phyloP scores from a whole-genome alignment of 2,113 vertebrate genomes.

The Oxygymnocypris stewartii region DNA sequence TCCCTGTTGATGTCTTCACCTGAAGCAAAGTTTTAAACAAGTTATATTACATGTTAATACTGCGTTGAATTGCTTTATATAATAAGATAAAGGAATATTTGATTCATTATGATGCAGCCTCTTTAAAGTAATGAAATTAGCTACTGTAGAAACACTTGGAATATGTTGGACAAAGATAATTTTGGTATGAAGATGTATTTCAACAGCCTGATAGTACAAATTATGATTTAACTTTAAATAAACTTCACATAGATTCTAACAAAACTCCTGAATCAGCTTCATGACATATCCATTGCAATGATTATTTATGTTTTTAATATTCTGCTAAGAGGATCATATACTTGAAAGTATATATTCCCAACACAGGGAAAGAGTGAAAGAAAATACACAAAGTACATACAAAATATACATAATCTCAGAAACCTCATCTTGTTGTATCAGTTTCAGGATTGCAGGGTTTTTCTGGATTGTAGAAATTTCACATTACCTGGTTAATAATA shows the following conservation, averaged over 20 bases:
- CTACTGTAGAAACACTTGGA: background rate
- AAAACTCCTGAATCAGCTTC: constrained; percentile 22
- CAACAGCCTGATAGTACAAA: background rate
- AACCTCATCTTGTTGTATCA: constrained; percentile 19
- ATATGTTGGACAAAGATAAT: background rate
- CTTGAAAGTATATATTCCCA: constrained; percentile 25
- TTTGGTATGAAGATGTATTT: background rate
- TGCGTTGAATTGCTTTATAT: background rate
- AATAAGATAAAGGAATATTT: background rate
- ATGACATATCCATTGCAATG: background rate
- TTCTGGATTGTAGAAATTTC: constrained; percentile 26
- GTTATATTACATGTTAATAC: background rate
- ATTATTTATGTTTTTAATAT: constrained; percentile 24
- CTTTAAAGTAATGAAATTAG: background rate
- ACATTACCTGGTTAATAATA: constrained; percentile 51
- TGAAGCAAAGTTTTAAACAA: background rate
- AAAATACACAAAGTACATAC: constrained; percentile 11
- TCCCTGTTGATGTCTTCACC: background rate
- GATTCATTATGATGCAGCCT: background rate
- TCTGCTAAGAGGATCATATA: constrained; percentile 27
- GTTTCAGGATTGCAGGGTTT: constrained; percentile 20
- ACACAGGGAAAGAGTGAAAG: background rate
- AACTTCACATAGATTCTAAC: background rate
- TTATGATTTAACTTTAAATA: constrained; percentile 4
- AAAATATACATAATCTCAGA: constrained; percentile 22